Percentiles rank a stretch among this genome's conserved stretches.
Conservation (phyloP, 2,888 invertebrate species). For the Tyria jacobaeae region DNA sequence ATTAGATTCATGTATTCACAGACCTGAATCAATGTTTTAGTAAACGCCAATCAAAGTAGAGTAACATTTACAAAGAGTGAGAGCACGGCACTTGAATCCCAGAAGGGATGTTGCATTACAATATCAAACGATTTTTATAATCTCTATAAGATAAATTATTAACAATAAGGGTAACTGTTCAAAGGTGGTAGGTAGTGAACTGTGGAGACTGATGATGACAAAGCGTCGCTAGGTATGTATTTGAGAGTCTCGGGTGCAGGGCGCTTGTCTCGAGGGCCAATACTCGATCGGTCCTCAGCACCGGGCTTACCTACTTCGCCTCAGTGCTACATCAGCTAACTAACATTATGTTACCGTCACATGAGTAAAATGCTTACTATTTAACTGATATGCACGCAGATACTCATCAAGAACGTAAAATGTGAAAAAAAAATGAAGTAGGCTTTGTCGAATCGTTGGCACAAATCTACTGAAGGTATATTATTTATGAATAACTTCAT, state of each 20-base stretch:
- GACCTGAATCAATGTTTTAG: slow-evolving; percentile 38
- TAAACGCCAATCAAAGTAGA: slow-evolving; percentile 40
- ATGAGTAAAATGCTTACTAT: slow-evolving; percentile 14
- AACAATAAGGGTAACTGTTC: slow-evolving; percentile 57
- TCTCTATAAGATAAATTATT: slow-evolving; percentile 53
- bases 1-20: slow-evolving; percentile 49
- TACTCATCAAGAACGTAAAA: neutral
- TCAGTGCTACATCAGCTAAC: slow-evolving; percentile 50
- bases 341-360: slow-evolving; percentile 44
- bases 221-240: slow-evolving; percentile 55
- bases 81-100: slow-evolving; percentile 20
- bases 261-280: slow-evolving; percentile 76
- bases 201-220: slow-evolving; percentile 54
- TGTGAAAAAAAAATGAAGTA: neutral
- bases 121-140: slow-evolving; percentile 58
- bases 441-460: too few species aligned
- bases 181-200: slow-evolving; percentile 53
- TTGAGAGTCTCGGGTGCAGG: slow-evolving; percentile 69
- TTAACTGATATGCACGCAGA: neutral
- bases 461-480: too few species aligned
- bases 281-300: slow-evolving; percentile 71
- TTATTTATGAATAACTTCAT: too few species aligned
- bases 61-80: slow-evolving; percentile 25
- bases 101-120: slow-evolving; percentile 45
- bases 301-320: slow-evolving; percentile 54